A percentile compares a stretch with the other conserved stretches of the same genome.
These are phyloP conservation scores for Phocoena phocoena DNA, from an alignment of 2,113 vertebrate species.

Conservation along the genomic window DNA sequence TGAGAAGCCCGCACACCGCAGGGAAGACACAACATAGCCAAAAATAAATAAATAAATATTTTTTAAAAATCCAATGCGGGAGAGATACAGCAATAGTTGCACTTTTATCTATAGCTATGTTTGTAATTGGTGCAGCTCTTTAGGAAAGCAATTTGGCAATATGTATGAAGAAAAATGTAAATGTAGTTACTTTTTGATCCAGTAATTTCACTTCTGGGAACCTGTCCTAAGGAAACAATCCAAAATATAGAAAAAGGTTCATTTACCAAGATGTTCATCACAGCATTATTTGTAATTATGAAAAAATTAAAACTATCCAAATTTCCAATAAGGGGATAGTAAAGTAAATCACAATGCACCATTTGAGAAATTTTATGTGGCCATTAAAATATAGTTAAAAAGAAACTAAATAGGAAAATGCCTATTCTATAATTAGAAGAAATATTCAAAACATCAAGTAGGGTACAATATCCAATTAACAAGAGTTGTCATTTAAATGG, in stretches of 20 bases:
- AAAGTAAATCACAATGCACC: conserved; percentile 25
- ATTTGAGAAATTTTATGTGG: conserved; percentile 22
- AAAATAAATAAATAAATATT: background rate
- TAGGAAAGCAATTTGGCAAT: conserved; percentile 29
- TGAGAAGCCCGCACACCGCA: too few species aligned
- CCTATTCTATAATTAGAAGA: background rate
- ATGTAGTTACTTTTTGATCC: conserved; percentile 46
- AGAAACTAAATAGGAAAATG: conserved; percentile 41
- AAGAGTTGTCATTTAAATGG: background rate
- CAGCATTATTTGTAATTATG: conserved; percentile 7
- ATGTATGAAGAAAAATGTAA: background rate
- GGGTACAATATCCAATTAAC: background rate
- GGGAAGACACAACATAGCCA: too few species aligned
- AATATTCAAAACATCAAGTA: conserved; percentile 38
- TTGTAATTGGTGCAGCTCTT: background rate
- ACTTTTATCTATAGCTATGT: background rate
- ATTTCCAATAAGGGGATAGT: conserved; percentile 2
- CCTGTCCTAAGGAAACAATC: conserved; percentile 1
- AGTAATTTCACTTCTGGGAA: conserved; percentile 45
- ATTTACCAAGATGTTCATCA: conserved; percentile 52
- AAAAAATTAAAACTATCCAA: conserved; percentile 47
- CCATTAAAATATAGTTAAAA: conserved; percentile 35
- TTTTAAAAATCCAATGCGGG: background rate
- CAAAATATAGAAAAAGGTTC: conserved; percentile 3
- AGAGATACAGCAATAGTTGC: background rate